Evolutionary conservation across 37 sponge, comb jelly and placozoan species (phyloP).

Genomic region (Eunapius fragilis): DNA sequence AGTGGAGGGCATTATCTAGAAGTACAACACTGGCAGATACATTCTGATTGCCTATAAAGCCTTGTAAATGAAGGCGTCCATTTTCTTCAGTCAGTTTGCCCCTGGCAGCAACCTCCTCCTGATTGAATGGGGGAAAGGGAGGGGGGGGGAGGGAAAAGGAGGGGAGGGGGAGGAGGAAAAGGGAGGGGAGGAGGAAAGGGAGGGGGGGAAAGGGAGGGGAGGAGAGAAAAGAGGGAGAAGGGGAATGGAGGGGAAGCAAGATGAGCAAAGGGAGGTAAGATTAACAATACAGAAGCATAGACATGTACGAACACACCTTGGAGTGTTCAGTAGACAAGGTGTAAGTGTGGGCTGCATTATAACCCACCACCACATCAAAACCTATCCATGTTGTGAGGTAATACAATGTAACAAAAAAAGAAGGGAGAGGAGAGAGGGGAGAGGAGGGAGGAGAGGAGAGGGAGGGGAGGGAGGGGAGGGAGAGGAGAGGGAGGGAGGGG

Average conservation of each 20-base stretch:
- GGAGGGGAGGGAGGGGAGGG: conserved; percentile 27
- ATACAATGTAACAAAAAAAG: conserved; percentile 19
- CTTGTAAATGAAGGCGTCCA: conserved; percentile 23
- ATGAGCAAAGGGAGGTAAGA: neutral
- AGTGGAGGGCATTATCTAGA: conserved; percentile 49
- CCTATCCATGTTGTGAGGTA: neutral
- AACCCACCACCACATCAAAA: neutral
- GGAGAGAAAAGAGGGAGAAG: too few relatives aligned
- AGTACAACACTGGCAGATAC: conserved; percentile 60
- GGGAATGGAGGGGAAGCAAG: neutral
- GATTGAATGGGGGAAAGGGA: neutral
- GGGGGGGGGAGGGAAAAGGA: too few relatives aligned
- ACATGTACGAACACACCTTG: neutral
- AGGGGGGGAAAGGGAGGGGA: too few relatives aligned
- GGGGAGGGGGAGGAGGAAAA: too few relatives aligned
- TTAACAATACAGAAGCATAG: neutral
- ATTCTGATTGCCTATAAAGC: conserved; percentile 32
- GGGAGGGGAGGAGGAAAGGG: too few relatives aligned
- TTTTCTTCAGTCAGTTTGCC: conserved; percentile 27
- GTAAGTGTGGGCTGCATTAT: neutral
- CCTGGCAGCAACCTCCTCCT: conserved; percentile 2
- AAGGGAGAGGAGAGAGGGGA: conserved; percentile 36
- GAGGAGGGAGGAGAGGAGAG: conserved; percentile 40
- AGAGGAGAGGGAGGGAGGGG: conserved; percentile 6
- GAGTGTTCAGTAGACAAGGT: neutral